These are phyloP conservation scores for Laticauda colubrina DNA, from an alignment of 2,113 vertebrate genomes.

Conservation along the genomic window DNA sequence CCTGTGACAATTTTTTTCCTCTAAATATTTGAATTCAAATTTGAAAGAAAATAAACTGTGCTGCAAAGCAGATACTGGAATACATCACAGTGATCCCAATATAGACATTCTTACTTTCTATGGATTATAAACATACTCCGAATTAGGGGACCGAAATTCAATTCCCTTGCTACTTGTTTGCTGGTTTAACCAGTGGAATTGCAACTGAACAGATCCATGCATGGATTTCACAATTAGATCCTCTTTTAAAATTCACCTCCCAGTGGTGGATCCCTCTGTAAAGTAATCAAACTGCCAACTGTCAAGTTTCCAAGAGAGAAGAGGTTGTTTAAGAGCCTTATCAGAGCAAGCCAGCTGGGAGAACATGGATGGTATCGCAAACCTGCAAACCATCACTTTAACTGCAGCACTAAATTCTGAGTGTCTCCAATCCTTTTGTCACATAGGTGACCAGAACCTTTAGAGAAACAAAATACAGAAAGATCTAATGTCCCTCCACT, in stretches of 20 bases:
- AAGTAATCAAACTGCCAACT: slow-evolving; percentile 46
- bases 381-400: slow-evolving; percentile 51
- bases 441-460: slow-evolving; percentile 23
- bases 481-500: not conserved
- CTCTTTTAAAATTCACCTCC: slow-evolving; percentile 53
- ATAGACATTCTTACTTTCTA: not conserved
- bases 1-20: not conserved
- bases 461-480: slow-evolving; percentile 21
- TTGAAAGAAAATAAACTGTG: not conserved
- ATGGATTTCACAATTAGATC: slow-evolving; percentile 60
- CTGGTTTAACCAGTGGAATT: slow-evolving; percentile 22
- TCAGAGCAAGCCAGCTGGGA: slow-evolving; percentile 63
- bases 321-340: slow-evolving; percentile 65
- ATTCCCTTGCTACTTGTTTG: slow-evolving; percentile 29
- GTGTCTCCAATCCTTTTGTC: slow-evolving; percentile 18
- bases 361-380: slow-evolving; percentile 52
- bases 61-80: not conserved
- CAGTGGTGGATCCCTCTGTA: slow-evolving; percentile 39
- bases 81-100: not conserved
- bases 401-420: slow-evolving; percentile 48
- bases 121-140: not conserved
- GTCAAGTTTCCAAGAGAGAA: slow-evolving; percentile 53
- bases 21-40: not conserved
- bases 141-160: not conserved
- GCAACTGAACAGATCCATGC: slow-evolving; percentile 5